Conservation (phyloP, 2,888 invertebrate species). For the Pachydiplax longipennis region DNA sequence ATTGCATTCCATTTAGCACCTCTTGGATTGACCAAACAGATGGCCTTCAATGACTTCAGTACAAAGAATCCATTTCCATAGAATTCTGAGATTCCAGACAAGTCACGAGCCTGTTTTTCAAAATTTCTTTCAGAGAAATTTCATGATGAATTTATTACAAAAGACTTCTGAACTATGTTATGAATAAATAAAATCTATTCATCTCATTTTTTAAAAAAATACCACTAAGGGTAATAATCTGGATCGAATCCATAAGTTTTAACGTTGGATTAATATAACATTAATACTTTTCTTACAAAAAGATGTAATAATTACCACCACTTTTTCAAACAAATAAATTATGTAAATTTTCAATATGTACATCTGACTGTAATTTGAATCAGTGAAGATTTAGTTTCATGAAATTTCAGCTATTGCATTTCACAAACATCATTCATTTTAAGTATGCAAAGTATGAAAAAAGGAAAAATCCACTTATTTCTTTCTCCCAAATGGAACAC, state of each 20-base stretch:
- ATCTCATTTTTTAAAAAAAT: constrained; percentile 4
- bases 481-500: constrained; percentile 12
- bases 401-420: background rate
- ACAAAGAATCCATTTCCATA: background rate
- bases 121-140: constrained; percentile 8
- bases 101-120: constrained; percentile 5
- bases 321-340: background rate
- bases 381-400: background rate
- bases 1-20: constrained; percentile 33
- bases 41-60: background rate
- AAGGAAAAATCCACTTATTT: background rate
- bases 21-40: background rate
- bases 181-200: constrained; percentile 25
- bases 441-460: background rate
- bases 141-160: constrained; percentile 2
- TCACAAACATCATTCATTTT: background rate
- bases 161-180: constrained; percentile 13
- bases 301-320: background rate
- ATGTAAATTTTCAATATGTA: background rate
- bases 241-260: background rate
- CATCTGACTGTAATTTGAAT: background rate
- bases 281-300: constrained; percentile 7
- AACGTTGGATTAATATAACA: background rate
- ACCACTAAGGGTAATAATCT: background rate
- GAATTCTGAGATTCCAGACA: background rate